Conservation (phyloP, 1,140 invertebrate species). For the Chelonus insularis region DNA sequence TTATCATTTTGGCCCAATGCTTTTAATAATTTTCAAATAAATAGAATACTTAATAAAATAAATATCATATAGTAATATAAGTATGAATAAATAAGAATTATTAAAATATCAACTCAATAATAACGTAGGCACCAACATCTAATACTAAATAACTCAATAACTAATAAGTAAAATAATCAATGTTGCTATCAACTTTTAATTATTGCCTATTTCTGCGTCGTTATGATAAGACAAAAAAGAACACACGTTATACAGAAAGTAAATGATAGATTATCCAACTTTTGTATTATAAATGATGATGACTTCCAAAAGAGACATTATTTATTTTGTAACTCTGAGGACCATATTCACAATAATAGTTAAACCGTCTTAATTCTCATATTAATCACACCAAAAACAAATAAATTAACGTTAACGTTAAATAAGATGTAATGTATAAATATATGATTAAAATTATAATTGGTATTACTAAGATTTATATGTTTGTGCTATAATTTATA, state of each 20-base stretch:
- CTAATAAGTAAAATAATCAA: background rate
- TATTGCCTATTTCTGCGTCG: background rate
- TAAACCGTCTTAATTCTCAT: background rate
- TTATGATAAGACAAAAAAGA: background rate
- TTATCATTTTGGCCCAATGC: too few relatives aligned
- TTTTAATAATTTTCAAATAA: background rate
- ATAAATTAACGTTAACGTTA: background rate
- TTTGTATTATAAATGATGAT: constrained; percentile 11
- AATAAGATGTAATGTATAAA: background rate
- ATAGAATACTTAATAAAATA: background rate
- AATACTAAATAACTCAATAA: background rate
- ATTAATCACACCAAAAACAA: too few relatives aligned
- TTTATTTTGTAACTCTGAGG: constrained; percentile 32
- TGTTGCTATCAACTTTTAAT: background rate
- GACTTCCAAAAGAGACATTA: constrained; percentile 14
- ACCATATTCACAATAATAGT: constrained; percentile 1
- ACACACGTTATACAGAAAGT: background rate
- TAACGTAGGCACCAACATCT: background rate
- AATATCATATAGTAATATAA: too few relatives aligned
- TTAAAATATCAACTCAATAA: background rate
- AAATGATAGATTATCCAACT: background rate
- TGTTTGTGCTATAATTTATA: too few relatives aligned
- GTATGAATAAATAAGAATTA: background rate
- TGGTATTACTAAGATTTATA: too few relatives aligned
- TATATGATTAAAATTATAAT: background rate